phyloP scores from a whole-genome alignment of 2,797 vertebrate species.

The Benthosema pterotum region DNA sequence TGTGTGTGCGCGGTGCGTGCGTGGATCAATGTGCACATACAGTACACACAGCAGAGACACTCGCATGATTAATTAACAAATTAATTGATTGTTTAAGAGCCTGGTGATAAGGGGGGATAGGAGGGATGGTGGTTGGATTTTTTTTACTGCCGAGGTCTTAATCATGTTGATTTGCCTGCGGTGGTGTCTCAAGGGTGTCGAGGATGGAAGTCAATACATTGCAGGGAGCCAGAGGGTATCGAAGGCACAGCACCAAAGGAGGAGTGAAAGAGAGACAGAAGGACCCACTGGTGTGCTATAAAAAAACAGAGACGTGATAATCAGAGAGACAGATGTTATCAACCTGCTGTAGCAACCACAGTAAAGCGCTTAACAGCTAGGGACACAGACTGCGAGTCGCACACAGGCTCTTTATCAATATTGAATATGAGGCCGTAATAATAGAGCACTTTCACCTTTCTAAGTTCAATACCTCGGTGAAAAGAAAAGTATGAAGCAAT shows the following conservation, averaged over 20 bases:
- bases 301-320: too few relatives aligned
- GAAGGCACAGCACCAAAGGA: background rate
- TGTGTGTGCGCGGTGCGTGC: background rate
- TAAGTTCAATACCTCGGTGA: constrained; percentile 1
- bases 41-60: constrained; percentile 10
- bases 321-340: constrained; percentile 5
- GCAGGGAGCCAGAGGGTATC: constrained; percentile 9
- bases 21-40: constrained; percentile 49
- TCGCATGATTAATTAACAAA: constrained; percentile 65
- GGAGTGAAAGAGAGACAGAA: background rate
- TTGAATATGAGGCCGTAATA: constrained; percentile 14
- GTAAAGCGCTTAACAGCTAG: constrained; percentile 22
- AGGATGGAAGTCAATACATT: background rate
- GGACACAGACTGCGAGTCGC: constrained; percentile 13
- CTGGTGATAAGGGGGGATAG: constrained; percentile 41
- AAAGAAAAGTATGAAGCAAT: constrained; percentile 20
- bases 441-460: constrained; percentile 30
- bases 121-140: constrained; percentile 1
- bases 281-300: too few relatives aligned
- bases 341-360: constrained; percentile 17
- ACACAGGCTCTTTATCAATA: constrained; percentile 6
- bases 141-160: constrained; percentile 22
- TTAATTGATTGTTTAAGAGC: constrained; percentile 51
- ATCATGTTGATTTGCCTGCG: constrained; percentile 25
- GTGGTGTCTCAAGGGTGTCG: background rate